Evolutionary conservation across 2,888 invertebrate genomes (phyloP).

Genomic region (Entomobrya proxima): DNA sequence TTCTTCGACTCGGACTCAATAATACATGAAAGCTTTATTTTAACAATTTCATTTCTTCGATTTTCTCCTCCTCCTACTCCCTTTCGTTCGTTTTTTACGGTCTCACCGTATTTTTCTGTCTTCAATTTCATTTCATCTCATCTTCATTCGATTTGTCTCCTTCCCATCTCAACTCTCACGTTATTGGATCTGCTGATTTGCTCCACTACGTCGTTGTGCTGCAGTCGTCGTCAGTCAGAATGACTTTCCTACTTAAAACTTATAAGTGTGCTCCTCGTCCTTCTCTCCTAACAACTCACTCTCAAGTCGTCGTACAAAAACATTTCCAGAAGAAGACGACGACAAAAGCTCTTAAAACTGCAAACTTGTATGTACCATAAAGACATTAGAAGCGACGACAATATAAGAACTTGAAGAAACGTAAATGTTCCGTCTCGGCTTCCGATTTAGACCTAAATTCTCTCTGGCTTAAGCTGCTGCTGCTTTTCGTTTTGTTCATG

Average conservation of each 20-base stretch:
- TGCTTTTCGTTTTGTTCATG: constrained; percentile 42
- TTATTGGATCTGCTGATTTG: constrained; percentile 69
- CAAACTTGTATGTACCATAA: constrained; percentile 29
- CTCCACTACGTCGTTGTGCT: constrained; percentile 40
- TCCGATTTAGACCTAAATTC: constrained; percentile 19
- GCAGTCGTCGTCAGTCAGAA: constrained; percentile 48
- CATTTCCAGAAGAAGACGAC: constrained; percentile 61
- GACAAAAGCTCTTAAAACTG: constrained; percentile 65
- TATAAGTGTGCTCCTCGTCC: constrained; percentile 61
- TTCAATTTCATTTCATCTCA: constrained; percentile 70
- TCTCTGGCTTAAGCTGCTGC: constrained; percentile 20
- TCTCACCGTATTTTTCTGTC: constrained; percentile 63
- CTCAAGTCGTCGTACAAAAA: constrained; percentile 53
- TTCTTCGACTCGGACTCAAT: constrained; percentile 57
- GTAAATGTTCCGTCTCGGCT: background rate
- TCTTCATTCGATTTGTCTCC: constrained; percentile 70
- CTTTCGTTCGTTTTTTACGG: constrained; percentile 44
- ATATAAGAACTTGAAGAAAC: constrained; percentile 28
- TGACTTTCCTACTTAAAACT: constrained; percentile 69
- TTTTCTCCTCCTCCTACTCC: constrained; percentile 61
- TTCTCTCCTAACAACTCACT: constrained; percentile 31
- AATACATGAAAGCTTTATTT: constrained; percentile 69
- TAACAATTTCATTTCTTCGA: constrained; percentile 70
- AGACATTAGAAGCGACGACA: constrained; percentile 35
- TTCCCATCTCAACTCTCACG: constrained; percentile 54